Conservation (phyloP, 2,113 vertebrate species). For the Abramis brama region DNA sequence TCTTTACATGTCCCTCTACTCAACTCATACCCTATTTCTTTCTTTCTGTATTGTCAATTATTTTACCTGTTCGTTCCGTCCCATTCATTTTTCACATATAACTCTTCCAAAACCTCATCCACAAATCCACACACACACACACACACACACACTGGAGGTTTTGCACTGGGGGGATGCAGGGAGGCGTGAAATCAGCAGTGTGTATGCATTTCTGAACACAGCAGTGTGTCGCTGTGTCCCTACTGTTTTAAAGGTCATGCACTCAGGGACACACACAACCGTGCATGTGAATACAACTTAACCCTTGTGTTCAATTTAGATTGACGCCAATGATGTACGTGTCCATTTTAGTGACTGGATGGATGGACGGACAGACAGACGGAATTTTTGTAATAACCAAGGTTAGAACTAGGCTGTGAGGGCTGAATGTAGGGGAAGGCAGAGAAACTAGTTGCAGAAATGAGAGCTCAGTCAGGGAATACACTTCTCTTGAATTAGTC, state of each 20-base stretch:
- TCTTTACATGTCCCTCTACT: background rate
- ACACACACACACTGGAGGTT: background rate
- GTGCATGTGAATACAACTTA: background rate
- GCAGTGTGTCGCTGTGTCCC: constrained; percentile 27
- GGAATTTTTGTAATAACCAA: too few species aligned
- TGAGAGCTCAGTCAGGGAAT: too few species aligned
- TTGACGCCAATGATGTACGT: background rate
- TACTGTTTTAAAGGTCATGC: constrained; percentile 49
- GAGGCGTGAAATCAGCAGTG: constrained; percentile 39
- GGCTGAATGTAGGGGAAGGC: too few species aligned
- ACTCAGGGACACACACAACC: constrained; percentile 27
- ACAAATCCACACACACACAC: constrained; percentile 26
- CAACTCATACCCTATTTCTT: background rate
- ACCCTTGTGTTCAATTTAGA: background rate
- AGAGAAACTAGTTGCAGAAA: too few species aligned
- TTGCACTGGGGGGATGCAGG: constrained; percentile 19
- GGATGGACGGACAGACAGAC: background rate
- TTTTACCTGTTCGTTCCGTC: background rate
- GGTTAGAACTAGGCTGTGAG: too few species aligned
- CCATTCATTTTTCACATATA: background rate
- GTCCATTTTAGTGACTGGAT: background rate
- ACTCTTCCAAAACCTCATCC: background rate
- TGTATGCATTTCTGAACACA: constrained; percentile 43
- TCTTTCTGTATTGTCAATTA: background rate
- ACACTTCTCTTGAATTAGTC: too few species aligned